Base-by-base conservation (phyloP, 2,797 vertebrate genomes). In the Hoplostethus atlanticus region DNA sequence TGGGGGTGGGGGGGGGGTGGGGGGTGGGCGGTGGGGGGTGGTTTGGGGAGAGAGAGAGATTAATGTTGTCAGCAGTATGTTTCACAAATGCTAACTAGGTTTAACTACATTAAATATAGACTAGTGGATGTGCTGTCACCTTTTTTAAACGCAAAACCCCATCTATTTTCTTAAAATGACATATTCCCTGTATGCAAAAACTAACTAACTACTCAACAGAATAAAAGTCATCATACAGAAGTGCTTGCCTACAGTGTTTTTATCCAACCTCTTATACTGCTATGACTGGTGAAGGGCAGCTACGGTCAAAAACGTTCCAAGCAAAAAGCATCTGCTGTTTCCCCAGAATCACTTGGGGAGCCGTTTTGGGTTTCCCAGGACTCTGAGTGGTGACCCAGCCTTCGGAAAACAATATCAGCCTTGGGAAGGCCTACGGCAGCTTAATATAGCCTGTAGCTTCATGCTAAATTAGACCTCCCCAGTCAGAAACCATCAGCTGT, bases 401-500 rank as follows among this genome's bases (percentile, higher is more conserved):
- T 31, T 0, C 17, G 21, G 5, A 11, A 40, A 51, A 0, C 56
- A 53, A 30, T 44, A 8, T 54, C 13, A 25, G 42, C 58, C n/a
- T 0, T 46, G 68, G 50, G 6, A 30, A 36, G 16, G 62, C 16
- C 13, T 9, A 5, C 31, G 46, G 9, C 46, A 21, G 38, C 36
- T 67, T 40, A 16, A 56, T 13, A 38, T 59, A 52, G 66, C 57
- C 46, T 13, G 1, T 3, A 73, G 16, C 12, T 64, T 51, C 25
- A 42, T 17, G 44, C 0, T 16, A 68, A 73, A 60, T 15, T 15
- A 25, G 3, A 25, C 7, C 42, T 65, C 38, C 68, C 21, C 25
- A 77, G 77, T 68, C 61, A 50, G 36, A 74, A 57, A 42, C 17
- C 0, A 0, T 70, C 67, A 48, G 75, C 73, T 80, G 73, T 76